Conservation (phyloP, 2,797 vertebrate species). For the Lates japonicus region DNA sequence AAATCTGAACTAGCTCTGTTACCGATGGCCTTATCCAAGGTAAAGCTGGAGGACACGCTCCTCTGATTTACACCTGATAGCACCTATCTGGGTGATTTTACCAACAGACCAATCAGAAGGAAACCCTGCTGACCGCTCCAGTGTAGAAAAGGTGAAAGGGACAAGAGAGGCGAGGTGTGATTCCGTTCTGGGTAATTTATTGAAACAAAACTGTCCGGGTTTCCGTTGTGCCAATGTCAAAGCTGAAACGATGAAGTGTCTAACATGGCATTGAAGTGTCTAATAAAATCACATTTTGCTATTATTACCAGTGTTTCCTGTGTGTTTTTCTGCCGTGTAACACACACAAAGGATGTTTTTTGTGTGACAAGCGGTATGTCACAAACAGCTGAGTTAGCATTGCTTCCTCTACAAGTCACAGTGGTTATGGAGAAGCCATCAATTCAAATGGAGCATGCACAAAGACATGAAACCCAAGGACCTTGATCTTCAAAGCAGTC, state of each 20-base stretch:
- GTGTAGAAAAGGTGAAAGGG: constrained; percentile 59
- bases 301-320: constrained; percentile 62
- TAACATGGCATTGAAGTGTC: constrained; percentile 94
- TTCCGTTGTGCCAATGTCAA: constrained; percentile 90
- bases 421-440: constrained; percentile 71
- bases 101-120: constrained; percentile 58
- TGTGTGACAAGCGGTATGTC: constrained; percentile 6
- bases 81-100: constrained; percentile 46
- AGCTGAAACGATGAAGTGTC: constrained; percentile 91
- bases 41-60: constrained; percentile 60
- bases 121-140: constrained; percentile 21
- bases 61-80: constrained; percentile 67
- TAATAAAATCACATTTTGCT: constrained; percentile 97
- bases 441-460: constrained; percentile 57
- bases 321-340: constrained; percentile 12
- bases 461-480: constrained; percentile 66
- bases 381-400: constrained; percentile 69
- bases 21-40: constrained; percentile 62
- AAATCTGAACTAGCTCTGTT: constrained; percentile 49
- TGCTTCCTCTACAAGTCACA: constrained; percentile 48
- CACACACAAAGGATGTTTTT: constrained; percentile 3
- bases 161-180: constrained; percentile 75
- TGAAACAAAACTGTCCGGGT: constrained; percentile 92
- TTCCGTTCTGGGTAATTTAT: constrained; percentile 96
- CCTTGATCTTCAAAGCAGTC: constrained; percentile 73